phyloP scores from a whole-genome alignment of 2,888 invertebrate genomes.

The Epirrhoe alternata region DNA sequence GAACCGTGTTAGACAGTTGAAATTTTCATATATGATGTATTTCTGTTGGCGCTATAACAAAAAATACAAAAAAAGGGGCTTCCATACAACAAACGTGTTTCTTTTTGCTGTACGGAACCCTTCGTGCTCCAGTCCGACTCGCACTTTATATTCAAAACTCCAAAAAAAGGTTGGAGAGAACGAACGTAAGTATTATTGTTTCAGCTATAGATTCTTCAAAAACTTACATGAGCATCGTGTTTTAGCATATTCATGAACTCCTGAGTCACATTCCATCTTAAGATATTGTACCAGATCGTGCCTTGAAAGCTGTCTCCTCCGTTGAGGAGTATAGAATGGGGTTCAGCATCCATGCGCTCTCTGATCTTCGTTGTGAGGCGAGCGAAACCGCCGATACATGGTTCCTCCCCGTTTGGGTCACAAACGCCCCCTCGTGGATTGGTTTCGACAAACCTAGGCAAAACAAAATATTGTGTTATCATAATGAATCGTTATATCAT shows the following conservation, averaged over 20 bases:
- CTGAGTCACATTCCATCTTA: conserved; percentile 90
- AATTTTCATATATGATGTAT: no score
- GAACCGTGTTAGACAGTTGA: no score
- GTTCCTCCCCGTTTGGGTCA: conserved; percentile 60
- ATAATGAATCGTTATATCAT: no score
- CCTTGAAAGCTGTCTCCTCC: conserved; percentile 89
- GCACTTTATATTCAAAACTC: no score
- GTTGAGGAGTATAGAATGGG: conserved; percentile 86
- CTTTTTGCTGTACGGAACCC: no score
- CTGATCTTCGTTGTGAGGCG: conserved; percentile 86
- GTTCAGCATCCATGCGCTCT: conserved; percentile 76
- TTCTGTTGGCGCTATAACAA: no score
- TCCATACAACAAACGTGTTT: no score
- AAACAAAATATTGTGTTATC: no score
- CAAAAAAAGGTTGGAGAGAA: no score
- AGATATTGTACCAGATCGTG: conserved; percentile 91
- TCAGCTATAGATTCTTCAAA: neutral
- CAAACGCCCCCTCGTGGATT: conserved; percentile 84
- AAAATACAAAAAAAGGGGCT: no score
- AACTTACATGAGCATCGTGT: conserved; percentile 90
- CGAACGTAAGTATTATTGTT: neutral
- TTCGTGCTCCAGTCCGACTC: no score
- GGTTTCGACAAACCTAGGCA: conserved; percentile 86
- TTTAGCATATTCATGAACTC: conserved; percentile 91
- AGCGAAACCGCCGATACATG: conserved; percentile 90